These are phyloP conservation scores for Bombus picipes DNA, from an alignment of 1,140 invertebrate genomes.

Conservation along the genomic window DNA sequence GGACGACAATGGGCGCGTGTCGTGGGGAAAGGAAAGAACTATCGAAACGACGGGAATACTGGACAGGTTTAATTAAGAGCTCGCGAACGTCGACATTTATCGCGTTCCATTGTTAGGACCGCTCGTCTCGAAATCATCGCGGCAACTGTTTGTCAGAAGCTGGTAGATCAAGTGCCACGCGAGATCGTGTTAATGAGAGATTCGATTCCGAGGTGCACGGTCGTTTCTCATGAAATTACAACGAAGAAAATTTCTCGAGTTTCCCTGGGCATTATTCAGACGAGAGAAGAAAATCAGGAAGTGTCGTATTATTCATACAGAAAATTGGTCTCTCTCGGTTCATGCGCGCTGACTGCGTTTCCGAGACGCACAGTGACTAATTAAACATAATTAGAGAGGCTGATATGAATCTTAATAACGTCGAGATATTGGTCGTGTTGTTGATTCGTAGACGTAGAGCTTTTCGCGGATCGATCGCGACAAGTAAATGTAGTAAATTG, in stretches of 20 bases:
- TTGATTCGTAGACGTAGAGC: not conserved
- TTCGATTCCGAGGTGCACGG: not conserved
- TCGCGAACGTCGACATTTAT: not conserved
- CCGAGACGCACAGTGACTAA: not conserved
- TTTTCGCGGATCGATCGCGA: not conserved
- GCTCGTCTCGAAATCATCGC: not conserved
- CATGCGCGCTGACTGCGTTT: not conserved
- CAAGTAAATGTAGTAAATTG: not conserved
- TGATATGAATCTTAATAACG: not conserved
- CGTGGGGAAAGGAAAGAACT: not conserved
- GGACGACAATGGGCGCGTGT: conserved; percentile 12
- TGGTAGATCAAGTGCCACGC: not conserved
- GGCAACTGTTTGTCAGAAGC: too few species aligned
- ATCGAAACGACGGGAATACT: not conserved
- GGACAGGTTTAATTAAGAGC: not conserved
- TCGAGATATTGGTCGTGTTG: too few species aligned
- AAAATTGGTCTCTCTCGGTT: not conserved
- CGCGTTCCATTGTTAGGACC: not conserved
- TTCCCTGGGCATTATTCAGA: not conserved
- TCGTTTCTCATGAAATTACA: conserved; percentile 5
- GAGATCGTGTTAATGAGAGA: conserved; percentile 13
- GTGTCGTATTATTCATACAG: not conserved
- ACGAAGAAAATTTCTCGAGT: conserved; percentile 33
- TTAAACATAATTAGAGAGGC: conserved; percentile 1
- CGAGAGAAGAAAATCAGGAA: conserved; percentile 37